phyloP scores from a whole-genome alignment of 2,888 invertebrate genomes.

The Chelonus formosanus region DNA sequence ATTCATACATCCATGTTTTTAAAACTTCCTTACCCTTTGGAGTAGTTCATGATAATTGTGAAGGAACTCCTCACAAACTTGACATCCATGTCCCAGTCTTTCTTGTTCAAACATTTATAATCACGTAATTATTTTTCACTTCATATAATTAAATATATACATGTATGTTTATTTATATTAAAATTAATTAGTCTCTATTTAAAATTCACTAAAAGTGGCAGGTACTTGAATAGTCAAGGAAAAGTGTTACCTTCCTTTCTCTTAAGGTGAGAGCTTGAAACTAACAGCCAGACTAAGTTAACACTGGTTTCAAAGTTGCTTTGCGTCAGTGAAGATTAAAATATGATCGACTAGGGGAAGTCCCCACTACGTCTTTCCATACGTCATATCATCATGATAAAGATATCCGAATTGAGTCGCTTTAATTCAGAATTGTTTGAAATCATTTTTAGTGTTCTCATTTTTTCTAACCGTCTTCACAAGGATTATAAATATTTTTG shows the following conservation, averaged over 20 bases:
- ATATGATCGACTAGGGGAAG: no score
- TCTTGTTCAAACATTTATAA: conserved; percentile 74
- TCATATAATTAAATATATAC: not conserved
- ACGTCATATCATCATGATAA: no score
- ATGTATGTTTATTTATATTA: not conserved
- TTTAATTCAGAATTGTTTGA: no score
- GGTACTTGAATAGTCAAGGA: conserved; percentile 2
- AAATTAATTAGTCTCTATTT: no score
- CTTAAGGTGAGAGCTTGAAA: not conserved
- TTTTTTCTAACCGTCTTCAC: no score
- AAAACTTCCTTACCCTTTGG: conserved; percentile 70
- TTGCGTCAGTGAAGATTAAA: no score
- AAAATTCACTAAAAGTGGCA: not conserved
- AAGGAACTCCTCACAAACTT: conserved; percentile 79
- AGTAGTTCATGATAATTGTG: conserved; percentile 75
- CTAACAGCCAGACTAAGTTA: not conserved
- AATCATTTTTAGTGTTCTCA: no score
- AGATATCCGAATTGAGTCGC: no score
- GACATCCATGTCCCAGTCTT: conserved; percentile 72
- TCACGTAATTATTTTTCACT: not conserved
- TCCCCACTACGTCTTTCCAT: no score
- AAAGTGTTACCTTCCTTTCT: conserved; percentile 7
- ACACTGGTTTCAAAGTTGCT: not conserved
- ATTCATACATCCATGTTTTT: conserved; percentile 49
- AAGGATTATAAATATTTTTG: no score